Evolutionary conservation across 2,797 vertebrate species (phyloP), one percentile per base, ranked within the genome.

Genomic region (Hoplostethus atlanticus): DNA sequence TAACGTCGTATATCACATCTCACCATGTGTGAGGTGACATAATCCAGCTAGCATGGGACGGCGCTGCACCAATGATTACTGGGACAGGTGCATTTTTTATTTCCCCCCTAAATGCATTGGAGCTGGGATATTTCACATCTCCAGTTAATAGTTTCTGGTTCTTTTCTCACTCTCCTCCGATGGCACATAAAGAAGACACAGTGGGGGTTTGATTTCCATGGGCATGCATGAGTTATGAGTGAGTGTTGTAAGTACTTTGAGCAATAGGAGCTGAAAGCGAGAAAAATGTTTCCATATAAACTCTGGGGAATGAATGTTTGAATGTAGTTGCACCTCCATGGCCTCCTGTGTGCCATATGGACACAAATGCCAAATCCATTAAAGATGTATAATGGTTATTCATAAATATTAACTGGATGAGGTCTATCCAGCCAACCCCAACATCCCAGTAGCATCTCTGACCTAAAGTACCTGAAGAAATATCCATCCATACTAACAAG

Each of bases 21-120:
- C 89, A 77, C 86, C 91, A 92, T 91, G 91, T 93, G 91, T 79
- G 87, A 83, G 84, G 89, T 90, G 88, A 92, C 91, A 91, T 91
- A 93, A 94, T 91, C 87, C 90, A 84, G 80, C 83, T 80, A 73
- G 80, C 82, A 79, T 76, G 88, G 80, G 80, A 83, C 57, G 64
- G 64, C 64, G 53, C 81, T 52, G 72, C n/a, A 36, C 75, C 7
- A 25, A 65, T 79, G 83, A 93, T 90, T 89, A 87, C 79, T 81
- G 63, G 75, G 91, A 94, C 94, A 94, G 93, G 92, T 95, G 93
- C 73, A 79, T 77, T 69, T 85, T 80, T 84, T 78, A 76, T 72
- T 76, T 55, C 76, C 55, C 13, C 42, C 36, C 59, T 67, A 55
- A 86, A 90, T 66, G 67, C 69, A 77, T 79, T 60, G 61, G 72